Evolutionary conservation across 2,113 vertebrate genomes (phyloP), one percentile per base, ranked within the genome.

Genomic region (Nycticryphes semicollaris): DNA sequence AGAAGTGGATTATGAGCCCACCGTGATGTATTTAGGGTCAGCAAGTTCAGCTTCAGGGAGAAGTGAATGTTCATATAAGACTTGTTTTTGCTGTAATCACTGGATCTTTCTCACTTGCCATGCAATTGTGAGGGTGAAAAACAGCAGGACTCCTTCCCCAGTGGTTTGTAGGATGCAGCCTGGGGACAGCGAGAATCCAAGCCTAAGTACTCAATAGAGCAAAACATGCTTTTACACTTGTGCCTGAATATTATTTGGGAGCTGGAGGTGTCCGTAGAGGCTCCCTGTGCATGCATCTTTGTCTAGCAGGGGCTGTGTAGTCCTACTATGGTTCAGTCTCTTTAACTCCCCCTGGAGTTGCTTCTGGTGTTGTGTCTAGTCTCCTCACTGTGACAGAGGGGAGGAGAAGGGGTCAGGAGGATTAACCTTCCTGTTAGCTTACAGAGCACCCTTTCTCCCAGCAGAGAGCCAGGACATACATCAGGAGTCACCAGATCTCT

Each of bases 221-320:
- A 76, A 67, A 77, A 72, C 11, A 77, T 8, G 24, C 22, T 17
- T 68, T 57, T 51, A 25, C 5, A 10, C 64, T 70, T 66, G 39
- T 12, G 60, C 27, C 23, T 47, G 57, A 39, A 45, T 54, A 10
- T 57, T 69, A 3, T 35, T 14, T 50, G 27, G 23, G 57, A 85
- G 31, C 31, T 81, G 35, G 39, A 39, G 18, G 7, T 50, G 15
- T 33, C 81, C 57, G 53, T 31, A 16, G 41, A 66, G n/a, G 19
- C 10, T 79, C 2, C 0, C 3, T n/a, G 28, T 41, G 19, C 54
- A 66, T 0, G 0, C 11, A 64, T 33, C 28, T 48, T 72, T 15
- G 22, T 68, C 81, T 82, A 47, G 48, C 35, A 62, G 59, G 57
- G 21, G 10, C 33, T 1, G 1, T 54, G 15, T 35, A 31, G 67